These are phyloP conservation scores for Malurus elegans DNA, from an alignment of 2,113 vertebrate species.

Conservation along the genomic window DNA sequence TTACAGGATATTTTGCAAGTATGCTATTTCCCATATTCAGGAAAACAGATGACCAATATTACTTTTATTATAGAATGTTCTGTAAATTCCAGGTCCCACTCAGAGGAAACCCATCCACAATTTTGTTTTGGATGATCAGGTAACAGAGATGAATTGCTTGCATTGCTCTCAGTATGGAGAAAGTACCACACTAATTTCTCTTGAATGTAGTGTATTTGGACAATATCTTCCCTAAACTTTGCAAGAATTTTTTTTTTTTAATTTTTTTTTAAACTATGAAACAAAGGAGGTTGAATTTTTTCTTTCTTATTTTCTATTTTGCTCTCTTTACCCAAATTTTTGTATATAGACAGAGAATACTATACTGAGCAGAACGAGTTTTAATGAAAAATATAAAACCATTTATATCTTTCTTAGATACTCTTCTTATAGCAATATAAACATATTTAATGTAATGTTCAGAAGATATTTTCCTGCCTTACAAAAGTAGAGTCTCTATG, in stretches of 20 bases:
- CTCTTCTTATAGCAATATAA: not conserved
- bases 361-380: not conserved
- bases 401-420: not conserved
- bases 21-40: not conserved
- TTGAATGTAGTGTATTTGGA: not conserved
- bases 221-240: not conserved
- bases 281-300: not conserved
- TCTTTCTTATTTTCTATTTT: not conserved
- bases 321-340: not conserved
- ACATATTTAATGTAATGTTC: not conserved
- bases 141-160: not conserved
- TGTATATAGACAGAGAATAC: not conserved
- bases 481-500: rapidly evolving
- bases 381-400: not conserved
- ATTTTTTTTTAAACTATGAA: not conserved
- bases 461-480: not conserved
- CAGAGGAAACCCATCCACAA: not conserved
- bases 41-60: not conserved
- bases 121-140: not conserved
- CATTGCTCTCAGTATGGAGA: not conserved
- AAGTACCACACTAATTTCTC: not conserved
- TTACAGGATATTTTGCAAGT: not conserved
- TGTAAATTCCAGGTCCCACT: not conserved
- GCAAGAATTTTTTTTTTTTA: not conserved
- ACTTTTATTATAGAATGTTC: not conserved